Conservation (phyloP, 2,888 invertebrate genomes). For the Hoplodrina blanda region DNA sequence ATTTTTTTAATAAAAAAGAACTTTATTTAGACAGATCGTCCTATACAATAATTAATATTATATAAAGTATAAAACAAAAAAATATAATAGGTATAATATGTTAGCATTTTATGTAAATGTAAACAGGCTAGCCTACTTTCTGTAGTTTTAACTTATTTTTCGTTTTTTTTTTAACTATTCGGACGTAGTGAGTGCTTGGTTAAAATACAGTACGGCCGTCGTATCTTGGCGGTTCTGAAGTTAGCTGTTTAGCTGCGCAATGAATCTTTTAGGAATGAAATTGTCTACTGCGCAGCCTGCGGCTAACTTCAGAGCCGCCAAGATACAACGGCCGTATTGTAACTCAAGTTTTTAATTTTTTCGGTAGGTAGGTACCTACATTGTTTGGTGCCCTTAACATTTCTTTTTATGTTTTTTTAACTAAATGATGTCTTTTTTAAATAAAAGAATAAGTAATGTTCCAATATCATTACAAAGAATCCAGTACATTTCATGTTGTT, state of each 20-base stretch:
- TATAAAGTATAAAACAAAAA: conserved; percentile 64
- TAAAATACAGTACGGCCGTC: no score
- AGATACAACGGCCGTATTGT: no score
- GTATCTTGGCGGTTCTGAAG: no score
- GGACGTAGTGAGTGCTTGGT: conserved; percentile 53
- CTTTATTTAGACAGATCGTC: conserved; percentile 49
- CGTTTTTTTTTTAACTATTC: conserved; percentile 62
- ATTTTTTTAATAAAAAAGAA: neutral
- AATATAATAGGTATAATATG: conserved; percentile 75
- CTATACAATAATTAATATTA: conserved; percentile 61
- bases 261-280: no score
- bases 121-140: conserved; percentile 70
- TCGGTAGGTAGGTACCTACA: neutral
- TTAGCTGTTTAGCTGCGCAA: no score
- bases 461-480: conserved; percentile 2
- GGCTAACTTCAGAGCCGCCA: no score
- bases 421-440: no score
- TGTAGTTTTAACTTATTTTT: conserved; percentile 64
- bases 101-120: conserved; percentile 73
- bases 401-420: neutral
- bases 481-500: conserved; percentile 63
- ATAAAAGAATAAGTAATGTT: no score
- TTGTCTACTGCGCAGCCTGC: no score
- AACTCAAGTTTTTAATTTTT: conserved; percentile 38
- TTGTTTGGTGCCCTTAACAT: neutral